Evolutionary conservation across 1,140 invertebrate genomes (phyloP), one percentile per base, ranked within the genome.

Genomic region (Aplysia californica): DNA sequence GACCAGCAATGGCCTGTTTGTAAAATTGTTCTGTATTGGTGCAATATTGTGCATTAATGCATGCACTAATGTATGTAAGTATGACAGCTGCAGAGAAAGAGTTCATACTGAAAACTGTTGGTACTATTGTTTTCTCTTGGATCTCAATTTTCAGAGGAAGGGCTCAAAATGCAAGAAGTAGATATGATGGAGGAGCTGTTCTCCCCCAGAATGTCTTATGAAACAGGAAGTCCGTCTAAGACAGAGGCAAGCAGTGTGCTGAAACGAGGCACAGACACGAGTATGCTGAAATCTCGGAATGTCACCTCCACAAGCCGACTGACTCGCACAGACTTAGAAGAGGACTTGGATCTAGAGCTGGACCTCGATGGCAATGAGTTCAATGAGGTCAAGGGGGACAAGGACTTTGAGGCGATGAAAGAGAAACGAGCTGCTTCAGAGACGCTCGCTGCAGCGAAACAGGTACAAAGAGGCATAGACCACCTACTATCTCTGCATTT

Each of bases 111-210:
- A n/a, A n/a, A n/a, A n/a, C n/a, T n/a, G n/a, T 50, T 50, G n/a
- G n/a, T 15, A 50, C 44, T 50, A 10, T n/a, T n/a, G 10, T 15
- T 15, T 15, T 50, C 44, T n/a, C 10, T n/a, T n/a, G 10, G n/a
- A 50, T 15, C n/a, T 50, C 44, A 21, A 2, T 10, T 23, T 65
- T 64, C 72, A 75, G 72, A 61, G 21, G 61, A 75, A 1, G 6
- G 33, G 3, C 58, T 64, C 4, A 65, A 50, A 31, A 35, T 75
- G 31, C 72, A 15, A 2, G 61, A 75, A 50, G 44, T n/a, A 5
- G 31, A 41, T 20, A 38, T 64, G 26, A 75, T 75, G 72, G 58
- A 20, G 3, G 72, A 75, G 0, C 38, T 75, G 59, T 75, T 75
- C 29, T 67, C 65, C 4, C 65, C 29, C 5, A 38, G 15, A 15